phyloP scores from a whole-genome alignment of 1,140 invertebrate genomes.

The Heliconius eleuchia region DNA sequence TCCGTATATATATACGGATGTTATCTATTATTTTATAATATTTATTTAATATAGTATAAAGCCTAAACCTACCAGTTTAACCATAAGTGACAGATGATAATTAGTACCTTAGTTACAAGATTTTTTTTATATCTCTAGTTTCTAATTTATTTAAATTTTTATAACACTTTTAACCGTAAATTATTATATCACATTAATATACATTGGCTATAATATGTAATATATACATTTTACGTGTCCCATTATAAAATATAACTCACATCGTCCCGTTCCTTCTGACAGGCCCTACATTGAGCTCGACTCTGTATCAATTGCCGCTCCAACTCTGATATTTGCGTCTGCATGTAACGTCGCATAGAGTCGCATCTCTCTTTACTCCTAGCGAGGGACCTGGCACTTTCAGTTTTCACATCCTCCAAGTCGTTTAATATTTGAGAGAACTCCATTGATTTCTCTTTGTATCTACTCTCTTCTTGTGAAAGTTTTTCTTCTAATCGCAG shows the following conservation, averaged over 20 bases:
- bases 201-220: too few relatives aligned
- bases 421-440: slow-evolving; percentile 82
- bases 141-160: too few relatives aligned
- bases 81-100: too few relatives aligned
- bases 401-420: slow-evolving; percentile 84
- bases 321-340: slow-evolving; percentile 84
- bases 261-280: slow-evolving; percentile 86
- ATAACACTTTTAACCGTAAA: too few relatives aligned
- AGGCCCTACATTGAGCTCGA: slow-evolving; percentile 83
- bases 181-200: too few relatives aligned
- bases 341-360: slow-evolving; percentile 68
- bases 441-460: slow-evolving; percentile 76
- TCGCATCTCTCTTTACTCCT: slow-evolving; percentile 86
- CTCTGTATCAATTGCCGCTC: slow-evolving; percentile 85
- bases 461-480: slow-evolving; percentile 73
- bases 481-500: slow-evolving; percentile 71
- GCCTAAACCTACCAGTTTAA: too few relatives aligned
- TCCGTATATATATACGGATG: too few relatives aligned
- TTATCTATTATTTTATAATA: too few relatives aligned
- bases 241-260: slow-evolving; percentile 51
- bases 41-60: too few relatives aligned
- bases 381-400: slow-evolving; percentile 85
- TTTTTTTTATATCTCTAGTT: too few relatives aligned
- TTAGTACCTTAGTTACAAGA: too few relatives aligned
- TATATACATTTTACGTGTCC: too few relatives aligned